Percentiles rank a stretch among this genome's conserved stretches.
Evolutionary conservation across 2,888 invertebrate species (phyloP).

Genomic region (Chironomus tentans): DNA sequence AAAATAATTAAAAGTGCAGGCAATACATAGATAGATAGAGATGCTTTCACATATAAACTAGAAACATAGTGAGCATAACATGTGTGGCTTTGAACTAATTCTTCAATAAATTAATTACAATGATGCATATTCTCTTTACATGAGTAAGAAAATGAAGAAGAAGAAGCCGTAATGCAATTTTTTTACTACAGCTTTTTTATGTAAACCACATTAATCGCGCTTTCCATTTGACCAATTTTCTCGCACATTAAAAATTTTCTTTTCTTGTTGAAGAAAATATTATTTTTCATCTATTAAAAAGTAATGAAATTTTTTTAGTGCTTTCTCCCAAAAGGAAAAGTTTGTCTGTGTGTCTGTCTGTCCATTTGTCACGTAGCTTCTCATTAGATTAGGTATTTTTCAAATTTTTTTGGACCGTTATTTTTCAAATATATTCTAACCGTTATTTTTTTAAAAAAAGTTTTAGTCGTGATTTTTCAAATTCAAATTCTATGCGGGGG

Average conservation of each 20-base stretch:
- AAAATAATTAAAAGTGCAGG: background rate
- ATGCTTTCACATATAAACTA: background rate
- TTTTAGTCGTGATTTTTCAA: no score
- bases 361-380: no score
- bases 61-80: background rate
- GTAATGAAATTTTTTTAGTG: background rate
- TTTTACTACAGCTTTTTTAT: background rate
- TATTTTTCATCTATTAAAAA: background rate
- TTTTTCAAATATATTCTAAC: no score
- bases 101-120: conserved; percentile 1
- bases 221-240: conserved; percentile 14
- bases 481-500: no score
- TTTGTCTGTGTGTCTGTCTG: no score
- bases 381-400: no score
- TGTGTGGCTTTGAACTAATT: background rate
- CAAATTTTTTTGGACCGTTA: no score
- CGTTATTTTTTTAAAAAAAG: no score
- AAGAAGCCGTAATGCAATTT: background rate
- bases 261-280: background rate
- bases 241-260: conserved; percentile 2
- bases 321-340: no score
- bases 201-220: background rate
- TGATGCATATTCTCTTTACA: background rate
- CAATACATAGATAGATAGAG: background rate
- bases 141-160: background rate